Evolutionary conservation across 2,113 vertebrate species (phyloP), one percentile per base, ranked within the genome.

Genomic region (Cygnus buccinator): DNA sequence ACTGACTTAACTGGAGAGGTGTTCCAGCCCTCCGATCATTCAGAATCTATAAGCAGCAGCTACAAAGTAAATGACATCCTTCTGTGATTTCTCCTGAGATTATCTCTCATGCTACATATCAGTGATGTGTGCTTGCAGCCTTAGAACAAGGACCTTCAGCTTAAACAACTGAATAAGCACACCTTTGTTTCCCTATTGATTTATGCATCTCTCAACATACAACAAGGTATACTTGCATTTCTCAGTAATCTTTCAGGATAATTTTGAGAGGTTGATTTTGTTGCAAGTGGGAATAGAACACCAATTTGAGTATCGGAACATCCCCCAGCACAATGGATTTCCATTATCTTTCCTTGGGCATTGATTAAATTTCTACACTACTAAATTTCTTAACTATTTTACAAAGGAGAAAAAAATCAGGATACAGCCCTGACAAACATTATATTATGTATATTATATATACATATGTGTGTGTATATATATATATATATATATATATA

Each of bases 41-140:
- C 63, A 82, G 55, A 77, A 54, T 2, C 1, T 79, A 17, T 31
- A 66, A 80, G 79, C 87, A 83, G 50, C 48, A 89, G 77, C 31
- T 50, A 46, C 8, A 12, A 85, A 88, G 33, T 46, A 58, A 84
- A 75, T 1, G 1, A 35, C 15, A 50, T 10, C 29, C 11, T 57
- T 46, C 57, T 73, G 15, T 25, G 35, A 62, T 54, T 57, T 44
- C 39, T 91, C 35, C 67, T 66, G 48, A 62, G 68, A 66, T 43
- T 66, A 4, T 12, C 25, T 5, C 52, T 55, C 25, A 31, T 28
- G 16, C 20, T 71, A 13, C 4, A 0, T 28, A 1, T 19, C 62
- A 59, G 54, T 57, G 62, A 15, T 11, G 10, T 4, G 16, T 20
- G 22, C 12, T 6, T 2, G 33, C 21, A 75, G 46, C 58, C 61